Evolutionary conservation across 2,888 invertebrate species (phyloP), one percentile per base, ranked within the genome.

Genomic region (Brassicogethes aeneus): DNA sequence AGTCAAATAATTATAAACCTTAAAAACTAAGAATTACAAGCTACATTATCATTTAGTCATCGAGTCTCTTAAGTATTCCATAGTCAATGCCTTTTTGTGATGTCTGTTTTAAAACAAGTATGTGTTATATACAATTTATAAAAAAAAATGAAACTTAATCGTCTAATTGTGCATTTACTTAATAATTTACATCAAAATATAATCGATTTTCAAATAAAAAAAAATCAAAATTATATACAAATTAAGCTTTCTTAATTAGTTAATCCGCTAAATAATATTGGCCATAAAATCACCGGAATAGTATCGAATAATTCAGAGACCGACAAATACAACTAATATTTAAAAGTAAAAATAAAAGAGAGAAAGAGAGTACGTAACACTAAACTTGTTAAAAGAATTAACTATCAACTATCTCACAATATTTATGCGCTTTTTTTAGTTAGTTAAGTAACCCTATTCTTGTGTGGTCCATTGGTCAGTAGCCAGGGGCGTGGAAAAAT

Each of bases 281-380:
- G n/a, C n/a, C n/a, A n/a, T n/a, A n/a, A n/a, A n/a, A n/a, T n/a
- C n/a, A n/a, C n/a, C n/a, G n/a, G n/a, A n/a, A n/a, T n/a, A n/a
- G n/a, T n/a, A n/a, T n/a, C n/a, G 23, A 23, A 23, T 23, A 23
- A 23, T 23, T 23, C 23, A 23, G 23, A 23, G 23, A 23, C 23
- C 5, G 23, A 7, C 23, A 23, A 23, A 23, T 10, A 23, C 23
- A 23, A 23, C 23, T 23, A 23, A 23, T 23, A 23, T 23, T 23
- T 23, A 23, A 23, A 5, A 10, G 23, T 5, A 10, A 23, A n/a
- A n/a, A n/a, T n/a, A n/a, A n/a, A 37, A 17, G 16, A 42, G 35
- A 35, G 30, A 41, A 43, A 16, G 32, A 34, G 32, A 39, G 37
- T 43, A 43, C 39, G 37, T 37, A 40, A 40, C 37, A 43, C 43